Base-by-base conservation (phyloP, 92 coral and sea anemone species). In the Parazoanthus atlanticus region DNA sequence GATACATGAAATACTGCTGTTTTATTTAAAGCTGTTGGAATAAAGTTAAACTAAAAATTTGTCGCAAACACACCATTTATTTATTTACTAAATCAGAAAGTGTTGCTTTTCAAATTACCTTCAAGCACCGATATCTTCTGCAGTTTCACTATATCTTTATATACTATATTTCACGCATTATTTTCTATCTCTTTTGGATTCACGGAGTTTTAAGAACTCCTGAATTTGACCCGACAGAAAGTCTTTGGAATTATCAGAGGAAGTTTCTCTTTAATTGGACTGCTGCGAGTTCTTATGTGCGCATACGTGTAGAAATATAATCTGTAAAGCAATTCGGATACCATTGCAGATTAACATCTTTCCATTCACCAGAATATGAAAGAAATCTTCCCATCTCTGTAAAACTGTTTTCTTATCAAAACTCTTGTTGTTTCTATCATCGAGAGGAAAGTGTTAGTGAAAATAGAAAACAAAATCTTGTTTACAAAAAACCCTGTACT, bases 1-100 rank as follows among this genome's bases (percentile, higher is more conserved):
- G 85, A 58, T 64, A 81, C 74, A 81, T 64, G 40, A 34, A 75
- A 75, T 21, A 75, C 49, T 82, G 56, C 38, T 82, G 47, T 61
- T 82, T 58, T 21, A 36, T 82, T 34, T 65, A 56, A 82, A 38
- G 64, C 56, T 82, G 29, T 41, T 82, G 8, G 54, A 43, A 65
- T 65, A 33, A 82, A 34, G 16, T 36, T 13, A 23, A 21, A 71
- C 76, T 15, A 71, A 0, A 71, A 71, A 71, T 67, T 67, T 71
- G 76, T 71, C 76, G 36, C 76, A 71, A 15, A 29, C 76, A 16
- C 74, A 71, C 76, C 33, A 29, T 71, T 71, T 29, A 16, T 71
- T 71, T 71, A 8, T 71, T 71, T 8, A 36, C 3, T 36, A 9
- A 29, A 71, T 29, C 76, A 71, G 76, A 71, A 71, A 71, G 21